phyloP scores from a whole-genome alignment of 2,113 vertebrate genomes.

The Morphnarchus princeps region DNA sequence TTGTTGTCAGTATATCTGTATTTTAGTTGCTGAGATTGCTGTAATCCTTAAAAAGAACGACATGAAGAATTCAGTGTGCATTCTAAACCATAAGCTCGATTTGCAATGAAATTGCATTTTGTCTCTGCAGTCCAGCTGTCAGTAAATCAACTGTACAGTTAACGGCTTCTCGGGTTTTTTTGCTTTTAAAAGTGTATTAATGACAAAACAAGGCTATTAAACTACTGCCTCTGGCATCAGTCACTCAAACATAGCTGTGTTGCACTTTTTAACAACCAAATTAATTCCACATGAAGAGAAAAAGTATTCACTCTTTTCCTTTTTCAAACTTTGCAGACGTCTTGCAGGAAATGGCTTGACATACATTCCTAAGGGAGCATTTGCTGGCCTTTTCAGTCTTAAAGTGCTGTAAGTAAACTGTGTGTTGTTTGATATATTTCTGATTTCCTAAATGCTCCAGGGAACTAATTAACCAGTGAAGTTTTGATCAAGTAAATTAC shows the following conservation, averaged over 20 bases:
- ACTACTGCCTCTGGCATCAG: conserved; percentile 51
- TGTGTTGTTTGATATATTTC: conserved; percentile 56
- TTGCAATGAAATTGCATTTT: conserved; percentile 34
- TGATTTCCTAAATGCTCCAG: conserved; percentile 52
- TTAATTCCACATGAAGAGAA: conserved; percentile 73
- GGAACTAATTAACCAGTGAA: conserved; percentile 61
- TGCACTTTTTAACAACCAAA: conserved; percentile 67
- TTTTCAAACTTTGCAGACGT: conserved; percentile 80
- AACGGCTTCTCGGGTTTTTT: background rate
- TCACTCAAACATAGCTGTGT: conserved; percentile 27
- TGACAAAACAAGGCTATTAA: conserved; percentile 50
- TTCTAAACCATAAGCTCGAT: background rate
- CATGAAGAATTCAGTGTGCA: background rate
- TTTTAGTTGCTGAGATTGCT: background rate
- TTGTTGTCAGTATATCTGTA: background rate
- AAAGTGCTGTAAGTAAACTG: conserved; percentile 91
- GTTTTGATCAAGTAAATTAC: conserved; percentile 30
- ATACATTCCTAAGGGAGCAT: conserved; percentile 87
- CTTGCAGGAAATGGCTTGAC: conserved; percentile 91
- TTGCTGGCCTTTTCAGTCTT: conserved; percentile 88
- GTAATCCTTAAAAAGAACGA: background rate
- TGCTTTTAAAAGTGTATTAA: conserved; percentile 2
- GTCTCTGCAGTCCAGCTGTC: background rate
- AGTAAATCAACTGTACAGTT: conserved; percentile 28
- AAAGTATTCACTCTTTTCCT: conserved; percentile 55